Conservation (phyloP, 2,888 invertebrate genomes). For the Eurytoma californica region DNA sequence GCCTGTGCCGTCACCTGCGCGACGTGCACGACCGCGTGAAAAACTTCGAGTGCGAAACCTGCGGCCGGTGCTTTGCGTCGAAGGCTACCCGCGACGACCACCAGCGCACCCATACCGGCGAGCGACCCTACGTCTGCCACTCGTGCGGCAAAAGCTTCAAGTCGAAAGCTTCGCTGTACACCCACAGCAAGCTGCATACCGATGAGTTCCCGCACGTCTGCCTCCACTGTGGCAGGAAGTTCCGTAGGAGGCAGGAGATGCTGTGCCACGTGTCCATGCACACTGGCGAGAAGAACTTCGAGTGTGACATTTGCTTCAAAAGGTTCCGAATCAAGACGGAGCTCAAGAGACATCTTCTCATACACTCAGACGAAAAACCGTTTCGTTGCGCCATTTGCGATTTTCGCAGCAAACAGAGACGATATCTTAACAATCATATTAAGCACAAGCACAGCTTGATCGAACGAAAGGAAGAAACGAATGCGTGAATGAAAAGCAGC, state of each 20-base stretch:
- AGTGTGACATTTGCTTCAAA: conserved; percentile 76
- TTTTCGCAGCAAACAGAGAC: conserved; percentile 76
- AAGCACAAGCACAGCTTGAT: conserved; percentile 75
- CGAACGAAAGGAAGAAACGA: neutral
- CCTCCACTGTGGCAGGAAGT: conserved; percentile 76
- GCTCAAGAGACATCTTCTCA: conserved; percentile 77
- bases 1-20: conserved; percentile 70
- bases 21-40: conserved; percentile 72
- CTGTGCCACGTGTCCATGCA: conserved; percentile 77
- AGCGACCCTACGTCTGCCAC: conserved; percentile 73
- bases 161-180: conserved; percentile 74
- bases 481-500: neutral
- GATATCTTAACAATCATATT: conserved; percentile 77
- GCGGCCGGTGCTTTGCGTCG: conserved; percentile 70
- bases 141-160: conserved; percentile 76
- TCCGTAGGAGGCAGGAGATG: conserved; percentile 77
- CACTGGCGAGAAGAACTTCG: conserved; percentile 77
- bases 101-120: conserved; percentile 71
- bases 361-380: conserved; percentile 77
- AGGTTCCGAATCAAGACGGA: conserved; percentile 79
- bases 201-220: conserved; percentile 75
- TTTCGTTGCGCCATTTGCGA: conserved; percentile 76
- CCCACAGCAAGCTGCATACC: conserved; percentile 76
- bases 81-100: conserved; percentile 73
- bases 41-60: conserved; percentile 71